Evolutionary conservation across 2,888 invertebrate genomes (phyloP).

Genomic region (Harpagoxenus sublaevis): DNA sequence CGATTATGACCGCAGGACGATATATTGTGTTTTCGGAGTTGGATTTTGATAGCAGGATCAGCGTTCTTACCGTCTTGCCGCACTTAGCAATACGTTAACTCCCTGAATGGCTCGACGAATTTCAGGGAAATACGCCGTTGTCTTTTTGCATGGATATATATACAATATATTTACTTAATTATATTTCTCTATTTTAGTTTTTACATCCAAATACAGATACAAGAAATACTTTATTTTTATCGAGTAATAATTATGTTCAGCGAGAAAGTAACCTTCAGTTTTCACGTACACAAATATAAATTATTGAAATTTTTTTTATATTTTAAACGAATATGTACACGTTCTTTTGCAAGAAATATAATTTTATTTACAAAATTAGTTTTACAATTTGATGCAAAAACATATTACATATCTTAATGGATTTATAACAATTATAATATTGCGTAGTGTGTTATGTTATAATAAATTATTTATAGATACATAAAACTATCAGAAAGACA

Average conservation of each 20-base stretch:
- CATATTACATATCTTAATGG: neutral
- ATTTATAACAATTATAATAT: neutral
- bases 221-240: neutral
- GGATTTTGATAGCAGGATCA: slow-evolving; percentile 37
- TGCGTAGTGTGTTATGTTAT: too few species aligned
- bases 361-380: neutral
- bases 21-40: slow-evolving; percentile 39
- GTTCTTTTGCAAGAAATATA: neutral
- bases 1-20: slow-evolving; percentile 21
- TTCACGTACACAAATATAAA: neutral
- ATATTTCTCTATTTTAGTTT: neutral
- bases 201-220: neutral
- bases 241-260: neutral
- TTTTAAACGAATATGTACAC: neutral
- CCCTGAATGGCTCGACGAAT: neutral
- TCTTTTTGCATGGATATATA: neutral
- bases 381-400: neutral
- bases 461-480: neutral
- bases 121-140: neutral
- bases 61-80: neutral
- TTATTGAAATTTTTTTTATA: neutral
- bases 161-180: neutral
- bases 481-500: neutral
- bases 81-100: neutral
- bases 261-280: neutral